phyloP scores from a whole-genome alignment of 2,888 invertebrate species.

The Bursaphelenchus okinawaensis region DNA sequence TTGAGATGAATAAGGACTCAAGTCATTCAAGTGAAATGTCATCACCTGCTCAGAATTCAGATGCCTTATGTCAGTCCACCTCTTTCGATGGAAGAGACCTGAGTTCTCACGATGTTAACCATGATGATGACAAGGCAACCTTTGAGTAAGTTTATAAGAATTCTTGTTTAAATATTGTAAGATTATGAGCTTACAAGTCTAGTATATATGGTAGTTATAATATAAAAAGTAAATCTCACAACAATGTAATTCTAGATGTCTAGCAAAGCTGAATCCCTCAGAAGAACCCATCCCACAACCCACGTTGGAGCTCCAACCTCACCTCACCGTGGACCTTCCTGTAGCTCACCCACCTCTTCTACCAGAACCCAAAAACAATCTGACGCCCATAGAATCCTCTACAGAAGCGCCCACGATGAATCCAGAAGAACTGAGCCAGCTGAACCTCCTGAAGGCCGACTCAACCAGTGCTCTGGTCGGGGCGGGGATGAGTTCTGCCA shows the following conservation, averaged over 20 bases:
- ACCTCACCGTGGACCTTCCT: too few relatives aligned
- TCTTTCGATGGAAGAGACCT: too few relatives aligned
- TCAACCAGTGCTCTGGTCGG: slow-evolving; percentile 1
- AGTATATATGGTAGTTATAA: too few relatives aligned
- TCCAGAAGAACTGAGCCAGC: not conserved
- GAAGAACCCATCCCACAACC: too few relatives aligned
- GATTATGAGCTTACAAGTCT: too few relatives aligned
- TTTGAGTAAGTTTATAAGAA: not conserved
- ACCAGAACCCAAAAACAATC: not conserved
- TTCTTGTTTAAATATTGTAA: not conserved
- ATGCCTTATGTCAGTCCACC: not conserved
- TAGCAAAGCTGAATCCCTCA: too few relatives aligned
- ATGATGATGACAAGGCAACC: not conserved
- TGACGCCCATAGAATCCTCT: not conserved
- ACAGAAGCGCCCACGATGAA: not conserved
- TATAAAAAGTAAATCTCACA: too few relatives aligned
- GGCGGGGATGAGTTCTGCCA: slow-evolving; percentile 4
- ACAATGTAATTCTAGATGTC: too few relatives aligned
- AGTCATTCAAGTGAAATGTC: not conserved
- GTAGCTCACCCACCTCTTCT: not conserved
- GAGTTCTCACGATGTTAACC: too few relatives aligned
- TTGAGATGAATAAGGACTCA: not conserved
- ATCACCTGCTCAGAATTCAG: not conserved
- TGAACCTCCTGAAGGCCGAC: not conserved
- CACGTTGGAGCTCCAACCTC: too few relatives aligned